Base-by-base conservation (phyloP, 2,888 invertebrate genomes). In the Orthosia cruda region DNA sequence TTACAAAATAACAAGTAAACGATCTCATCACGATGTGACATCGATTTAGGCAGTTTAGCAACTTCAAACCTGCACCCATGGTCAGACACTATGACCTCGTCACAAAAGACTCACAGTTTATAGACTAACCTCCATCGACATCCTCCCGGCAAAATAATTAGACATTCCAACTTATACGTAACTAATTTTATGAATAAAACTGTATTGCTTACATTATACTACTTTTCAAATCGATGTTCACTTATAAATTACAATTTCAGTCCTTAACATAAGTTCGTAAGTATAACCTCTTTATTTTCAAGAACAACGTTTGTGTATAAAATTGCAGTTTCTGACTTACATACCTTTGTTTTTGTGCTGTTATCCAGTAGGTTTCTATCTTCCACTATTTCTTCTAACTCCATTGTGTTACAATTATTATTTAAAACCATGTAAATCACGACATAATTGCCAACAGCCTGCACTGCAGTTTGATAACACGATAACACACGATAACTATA, bases 361-460 rank as follows among this genome's bases (percentile, higher is more conserved):
- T 76, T 67, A 4, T 64, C 61, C 64, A 88, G 69, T 11, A 87
- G 52, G 20, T 74, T 74, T 11, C 15, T 66, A 4, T 77, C 76
- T 80, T 85, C 87, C 54, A 87, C 76, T 32, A 68, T 70, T 1
- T 87, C 79, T 15, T 80, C 70, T 23, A 71, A 55, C 45, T 86
- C 82, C 87, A 87, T 88, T 40, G 50, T 82, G 23, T 69, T 74
- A 61, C 13, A 62, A 66, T 59, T 58, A 69, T 69, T 23, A 67
- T 73, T 65, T 58, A 63, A 65, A 75, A 81, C 68, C 16, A 65
- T 65, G 66, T 45, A 73, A 84, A 84, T 84, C 77, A 83, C 81
- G 72, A 77, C 75, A 77, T 84, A 80, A 87, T 80, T 74, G 78
- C 59, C 61, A 47, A 64, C 75, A 71, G 45, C 65, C 71, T 63